These are phyloP conservation scores for Cheirogaleus medius DNA, from an alignment of 2,113 vertebrate species.

Conservation along the genomic window DNA sequence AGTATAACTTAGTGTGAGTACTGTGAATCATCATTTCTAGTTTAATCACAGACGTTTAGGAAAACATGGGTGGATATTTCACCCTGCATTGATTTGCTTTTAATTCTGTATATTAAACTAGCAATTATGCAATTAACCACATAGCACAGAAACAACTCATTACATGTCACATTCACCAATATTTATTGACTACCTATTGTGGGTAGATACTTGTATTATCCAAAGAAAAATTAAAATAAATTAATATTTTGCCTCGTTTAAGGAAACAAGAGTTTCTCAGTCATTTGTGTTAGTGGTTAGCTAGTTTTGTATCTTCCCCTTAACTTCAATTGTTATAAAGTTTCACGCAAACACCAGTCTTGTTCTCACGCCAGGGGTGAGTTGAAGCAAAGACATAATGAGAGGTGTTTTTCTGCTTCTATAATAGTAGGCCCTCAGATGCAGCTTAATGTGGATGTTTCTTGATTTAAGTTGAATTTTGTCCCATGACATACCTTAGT, in stretches of 20 bases:
- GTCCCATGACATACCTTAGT: not conserved
- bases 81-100: constrained; percentile 15
- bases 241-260: not conserved
- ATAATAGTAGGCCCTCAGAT: not conserved
- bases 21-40: constrained; percentile 46
- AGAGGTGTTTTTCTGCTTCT: not conserved
- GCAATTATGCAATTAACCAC: not conserved
- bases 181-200: not conserved
- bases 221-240: not conserved
- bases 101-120: not conserved
- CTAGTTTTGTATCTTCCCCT: not conserved
- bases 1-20: not conserved
- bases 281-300: not conserved
- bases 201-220: too few species aligned
- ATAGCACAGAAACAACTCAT: not conserved
- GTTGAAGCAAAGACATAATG: not conserved
- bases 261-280: not conserved
- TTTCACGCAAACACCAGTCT: not conserved
- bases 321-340: not conserved
- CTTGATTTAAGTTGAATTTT: not conserved
- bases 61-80: constrained; percentile 1
- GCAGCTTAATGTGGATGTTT: not conserved
- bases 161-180: rapidly evolving
- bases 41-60: not conserved
- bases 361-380: not conserved